Percentiles rank a stretch among this genome's conserved stretches.
These are phyloP conservation scores for Thryonomys swinderianus DNA, from an alignment of 2,113 vertebrate species.

Conservation along the genomic window DNA sequence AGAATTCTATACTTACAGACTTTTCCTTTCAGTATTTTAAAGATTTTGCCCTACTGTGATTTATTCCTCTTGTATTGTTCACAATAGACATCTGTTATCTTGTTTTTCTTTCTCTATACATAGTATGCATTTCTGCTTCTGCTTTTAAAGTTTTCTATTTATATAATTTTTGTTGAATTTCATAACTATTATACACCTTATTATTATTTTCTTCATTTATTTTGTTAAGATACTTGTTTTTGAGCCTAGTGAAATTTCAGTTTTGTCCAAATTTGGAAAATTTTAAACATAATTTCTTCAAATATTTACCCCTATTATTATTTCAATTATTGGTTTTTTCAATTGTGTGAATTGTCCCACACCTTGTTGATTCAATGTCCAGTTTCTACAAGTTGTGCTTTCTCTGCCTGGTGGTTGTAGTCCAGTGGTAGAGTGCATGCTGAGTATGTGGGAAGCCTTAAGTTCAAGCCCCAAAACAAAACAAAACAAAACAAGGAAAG, in stretches of 20 bases:
- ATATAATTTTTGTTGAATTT: slow-evolving; percentile 11
- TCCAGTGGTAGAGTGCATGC: neutral
- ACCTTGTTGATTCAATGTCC: neutral
- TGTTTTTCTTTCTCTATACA: neutral
- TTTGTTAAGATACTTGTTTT: neutral
- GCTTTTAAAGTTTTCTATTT: slow-evolving; percentile 16
- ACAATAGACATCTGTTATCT: neutral
- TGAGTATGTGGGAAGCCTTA: neutral
- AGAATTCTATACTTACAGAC: slow-evolving; percentile 6
- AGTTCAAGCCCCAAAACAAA: neutral
- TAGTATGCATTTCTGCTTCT: neutral
- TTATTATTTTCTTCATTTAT: neutral
- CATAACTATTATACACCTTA: neutral
- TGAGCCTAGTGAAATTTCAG: neutral
- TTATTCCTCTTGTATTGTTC: neutral
- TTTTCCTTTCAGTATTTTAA: neutral
- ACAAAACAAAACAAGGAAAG: neutral
- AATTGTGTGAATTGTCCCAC: neutral
- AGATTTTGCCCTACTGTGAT: neutral
- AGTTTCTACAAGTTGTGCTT: neutral
- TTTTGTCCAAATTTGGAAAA: slow-evolving; percentile 23
- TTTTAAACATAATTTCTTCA: slow-evolving; percentile 35
- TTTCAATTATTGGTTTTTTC: neutral
- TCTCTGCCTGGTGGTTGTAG: neutral
- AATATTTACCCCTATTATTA: neutral